Conservation (phyloP, 2,888 invertebrate species). For the Notodonta dromedarius region DNA sequence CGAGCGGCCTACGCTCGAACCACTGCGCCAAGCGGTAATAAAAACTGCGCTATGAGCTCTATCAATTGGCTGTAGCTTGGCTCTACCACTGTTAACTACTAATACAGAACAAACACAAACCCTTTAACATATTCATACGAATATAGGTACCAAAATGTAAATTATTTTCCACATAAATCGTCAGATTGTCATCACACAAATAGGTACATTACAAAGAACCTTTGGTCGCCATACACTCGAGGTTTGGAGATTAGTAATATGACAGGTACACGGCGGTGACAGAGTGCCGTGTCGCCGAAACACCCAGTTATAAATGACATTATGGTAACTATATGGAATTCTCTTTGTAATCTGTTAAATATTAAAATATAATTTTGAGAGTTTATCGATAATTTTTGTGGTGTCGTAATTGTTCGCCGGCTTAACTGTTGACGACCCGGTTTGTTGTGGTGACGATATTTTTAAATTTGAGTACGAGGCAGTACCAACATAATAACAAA, state of each 20-base stretch:
- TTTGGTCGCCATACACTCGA: slow-evolving; percentile 4
- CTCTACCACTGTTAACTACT: no score
- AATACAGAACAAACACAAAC: not conserved
- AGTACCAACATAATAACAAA: no score
- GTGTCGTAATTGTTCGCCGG: slow-evolving; percentile 9
- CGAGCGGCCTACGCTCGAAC: no score
- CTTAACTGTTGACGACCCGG: slow-evolving; percentile 7
- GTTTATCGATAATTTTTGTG: slow-evolving; percentile 14
- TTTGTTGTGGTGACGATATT: not conserved
- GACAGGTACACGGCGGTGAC: slow-evolving; percentile 13
- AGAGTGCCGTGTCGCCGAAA: slow-evolving; percentile 19
- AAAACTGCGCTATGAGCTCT: no score
- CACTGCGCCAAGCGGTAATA: no score
- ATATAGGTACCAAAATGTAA: not conserved
- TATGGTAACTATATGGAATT: slow-evolving; percentile 10
- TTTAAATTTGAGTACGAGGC: not conserved
- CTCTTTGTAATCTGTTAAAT: slow-evolving; percentile 22
- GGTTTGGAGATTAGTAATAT: slow-evolving; percentile 10
- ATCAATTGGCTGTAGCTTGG: no score
- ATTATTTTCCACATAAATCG: not conserved
- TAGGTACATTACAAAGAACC: slow-evolving; percentile 9
- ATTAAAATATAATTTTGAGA: slow-evolving; percentile 14
- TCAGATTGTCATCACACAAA: slow-evolving; percentile 6
- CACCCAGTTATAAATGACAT: slow-evolving; percentile 17
- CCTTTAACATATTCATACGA: no score